Evolutionary conservation across 2,113 vertebrate genomes (phyloP).

Genomic region (Apteryx owenii): DNA sequence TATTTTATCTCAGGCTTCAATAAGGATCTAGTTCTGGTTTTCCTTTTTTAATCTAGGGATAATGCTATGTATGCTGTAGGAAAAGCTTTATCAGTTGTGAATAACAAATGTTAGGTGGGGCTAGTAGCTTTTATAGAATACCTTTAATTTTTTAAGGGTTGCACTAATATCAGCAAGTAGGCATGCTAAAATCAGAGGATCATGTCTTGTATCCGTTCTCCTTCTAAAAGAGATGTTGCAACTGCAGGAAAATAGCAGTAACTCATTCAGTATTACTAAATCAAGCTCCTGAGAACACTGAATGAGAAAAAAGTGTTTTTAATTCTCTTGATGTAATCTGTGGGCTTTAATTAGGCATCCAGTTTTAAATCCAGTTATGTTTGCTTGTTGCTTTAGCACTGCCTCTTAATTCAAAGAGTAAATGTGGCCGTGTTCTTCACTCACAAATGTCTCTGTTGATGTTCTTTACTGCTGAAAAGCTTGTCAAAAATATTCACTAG

Average conservation of each 20-base stretch:
- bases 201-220: not conserved
- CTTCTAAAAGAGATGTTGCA: not conserved
- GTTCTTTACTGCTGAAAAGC: not conserved
- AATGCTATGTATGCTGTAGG: not conserved
- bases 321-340: not conserved
- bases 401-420: not conserved
- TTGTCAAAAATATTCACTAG: not conserved
- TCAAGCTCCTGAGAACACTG: not conserved
- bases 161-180: not conserved
- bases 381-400: slow-evolving; percentile 4
- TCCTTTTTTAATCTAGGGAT: not conserved
- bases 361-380: slow-evolving; percentile 12
- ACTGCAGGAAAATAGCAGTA: not conserved
- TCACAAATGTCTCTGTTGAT: not conserved
- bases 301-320: not conserved
- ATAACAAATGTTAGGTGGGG: not conserved
- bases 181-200: not conserved
- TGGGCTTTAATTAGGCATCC: not conserved
- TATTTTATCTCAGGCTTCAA: not conserved
- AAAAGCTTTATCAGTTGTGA: not conserved
- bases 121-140: not conserved
- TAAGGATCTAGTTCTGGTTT: not conserved
- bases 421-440: not conserved
- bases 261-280: not conserved
- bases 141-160: not conserved